Evolutionary conservation across 2,888 invertebrate genomes (phyloP).

Genomic region (Agrochola lychnidis): DNA sequence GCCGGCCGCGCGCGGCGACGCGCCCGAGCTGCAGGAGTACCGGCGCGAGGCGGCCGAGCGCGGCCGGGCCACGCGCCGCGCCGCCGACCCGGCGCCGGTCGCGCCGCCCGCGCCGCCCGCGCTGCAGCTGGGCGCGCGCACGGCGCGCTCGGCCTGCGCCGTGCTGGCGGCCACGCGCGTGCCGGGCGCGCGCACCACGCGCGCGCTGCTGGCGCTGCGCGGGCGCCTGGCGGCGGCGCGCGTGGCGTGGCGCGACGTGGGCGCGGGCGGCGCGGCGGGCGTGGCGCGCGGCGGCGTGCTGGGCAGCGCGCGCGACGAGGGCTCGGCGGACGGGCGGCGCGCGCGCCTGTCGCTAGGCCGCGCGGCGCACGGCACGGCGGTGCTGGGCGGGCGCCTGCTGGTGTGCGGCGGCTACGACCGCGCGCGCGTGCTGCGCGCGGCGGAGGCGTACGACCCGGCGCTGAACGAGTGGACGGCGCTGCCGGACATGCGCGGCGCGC

Average conservation of each 20-base stretch:
- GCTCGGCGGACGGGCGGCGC: constrained; percentile 62
- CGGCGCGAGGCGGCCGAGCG: constrained; percentile 92
- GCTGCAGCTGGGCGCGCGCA: constrained; percentile 81
- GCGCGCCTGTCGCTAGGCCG: constrained; percentile 90
- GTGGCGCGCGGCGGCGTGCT: constrained; percentile 74
- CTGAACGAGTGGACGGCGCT: constrained; percentile 93
- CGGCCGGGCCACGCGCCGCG: constrained; percentile 94
- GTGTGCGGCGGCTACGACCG: constrained; percentile 94
- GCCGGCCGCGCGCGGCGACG: constrained; percentile 94
- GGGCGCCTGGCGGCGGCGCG: constrained; percentile 64
- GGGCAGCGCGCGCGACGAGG: constrained; percentile 83
- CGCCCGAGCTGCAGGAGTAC: constrained; percentile 95
- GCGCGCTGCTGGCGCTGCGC: constrained; percentile 82
- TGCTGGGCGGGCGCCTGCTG: constrained; percentile 94
- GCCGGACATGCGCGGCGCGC: constrained; percentile 93
- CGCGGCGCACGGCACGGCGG: constrained; percentile 92
- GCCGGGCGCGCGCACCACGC: constrained; percentile 88
- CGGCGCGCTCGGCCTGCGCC: constrained; percentile 84
- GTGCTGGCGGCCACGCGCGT: constrained; percentile 87
- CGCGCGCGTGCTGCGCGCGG: constrained; percentile 94
- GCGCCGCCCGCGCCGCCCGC: constrained; percentile 80
- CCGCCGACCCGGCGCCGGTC: constrained; percentile 89
- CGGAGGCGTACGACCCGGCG: constrained; percentile 93
- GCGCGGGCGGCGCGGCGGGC: constrained; percentile 76
- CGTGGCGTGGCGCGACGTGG: constrained; percentile 81